phyloP scores from a whole-genome alignment of 2,113 vertebrate genomes.

The Chionodraco myersi region DNA sequence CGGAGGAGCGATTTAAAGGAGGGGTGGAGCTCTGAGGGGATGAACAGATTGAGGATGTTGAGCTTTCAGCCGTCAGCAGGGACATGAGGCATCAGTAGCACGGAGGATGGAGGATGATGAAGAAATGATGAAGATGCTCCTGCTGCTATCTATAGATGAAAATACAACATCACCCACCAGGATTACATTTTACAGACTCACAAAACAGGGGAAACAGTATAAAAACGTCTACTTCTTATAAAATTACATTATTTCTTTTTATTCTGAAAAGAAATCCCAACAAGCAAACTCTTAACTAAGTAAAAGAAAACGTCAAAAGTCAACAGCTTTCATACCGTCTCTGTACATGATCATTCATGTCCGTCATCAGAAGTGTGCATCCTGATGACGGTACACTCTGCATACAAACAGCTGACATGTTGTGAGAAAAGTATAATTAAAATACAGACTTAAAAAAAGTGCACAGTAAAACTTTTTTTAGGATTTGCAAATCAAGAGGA shows the following conservation, averaged over 20 bases:
- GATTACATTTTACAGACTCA: neutral
- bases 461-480: too few relatives aligned
- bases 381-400: neutral
- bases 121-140: neutral
- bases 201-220: too few relatives aligned
- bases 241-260: neutral
- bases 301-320: neutral
- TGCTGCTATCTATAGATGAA: neutral
- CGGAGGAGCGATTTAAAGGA: neutral
- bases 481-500: neutral
- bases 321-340: neutral
- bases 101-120: neutral
- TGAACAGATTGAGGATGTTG: neutral
- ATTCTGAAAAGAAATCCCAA: neutral
- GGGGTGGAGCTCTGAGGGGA: neutral
- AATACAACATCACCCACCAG: neutral
- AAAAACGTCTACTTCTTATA: neutral
- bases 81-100: neutral
- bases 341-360: neutral
- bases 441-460: too few relatives aligned
- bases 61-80: conserved; percentile 12
- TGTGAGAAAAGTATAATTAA: too few relatives aligned
- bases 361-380: neutral
- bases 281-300: neutral
- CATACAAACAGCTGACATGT: too few relatives aligned